These are phyloP conservation scores for Panagrolaimus sp. DNA, from an alignment of 1,140 invertebrate species.

Conservation along the genomic window DNA sequence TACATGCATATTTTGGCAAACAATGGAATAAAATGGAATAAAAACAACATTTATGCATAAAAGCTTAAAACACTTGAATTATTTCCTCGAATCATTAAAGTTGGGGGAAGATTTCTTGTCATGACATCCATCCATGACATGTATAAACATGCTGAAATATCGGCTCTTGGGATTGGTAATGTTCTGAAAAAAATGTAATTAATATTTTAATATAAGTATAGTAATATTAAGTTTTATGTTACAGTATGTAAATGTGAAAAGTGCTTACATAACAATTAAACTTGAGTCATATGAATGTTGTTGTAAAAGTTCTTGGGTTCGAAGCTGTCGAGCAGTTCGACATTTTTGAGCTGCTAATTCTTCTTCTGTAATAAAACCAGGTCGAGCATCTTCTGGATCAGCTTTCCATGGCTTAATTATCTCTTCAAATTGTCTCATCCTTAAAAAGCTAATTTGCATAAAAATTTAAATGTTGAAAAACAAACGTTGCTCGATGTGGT, in stretches of 20 bases:
- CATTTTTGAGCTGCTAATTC: slow-evolving; percentile 24
- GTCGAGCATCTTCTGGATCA: slow-evolving; percentile 18
- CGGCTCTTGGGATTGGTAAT: slow-evolving; percentile 62
- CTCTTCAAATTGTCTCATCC: slow-evolving; percentile 22
- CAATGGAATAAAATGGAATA: too few species aligned
- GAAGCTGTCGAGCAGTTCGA: slow-evolving; percentile 28
- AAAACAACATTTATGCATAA: slow-evolving; percentile 59
- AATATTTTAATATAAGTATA: neutral
- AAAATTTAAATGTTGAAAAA: neutral
- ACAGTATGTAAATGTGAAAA: too few species aligned
- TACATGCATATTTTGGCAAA: too few species aligned
- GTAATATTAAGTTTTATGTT: too few species aligned
- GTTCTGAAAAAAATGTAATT: slow-evolving; percentile 54
- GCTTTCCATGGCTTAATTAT: slow-evolving; percentile 27
- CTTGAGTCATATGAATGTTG: slow-evolving; percentile 30
- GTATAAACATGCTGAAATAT: slow-evolving; percentile 61
- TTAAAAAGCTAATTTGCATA: neutral
- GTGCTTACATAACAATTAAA: slow-evolving; percentile 36
- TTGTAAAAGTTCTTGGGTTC: slow-evolving; percentile 29
- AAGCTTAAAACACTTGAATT: slow-evolving; percentile 63
- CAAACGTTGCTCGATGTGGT: slow-evolving; percentile 19
- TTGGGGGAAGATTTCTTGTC: slow-evolving; percentile 60
- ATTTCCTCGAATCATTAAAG: slow-evolving; percentile 62
- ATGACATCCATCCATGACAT: slow-evolving; percentile 62
- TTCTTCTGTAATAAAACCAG: slow-evolving; percentile 29